Percentiles rank a stretch among this genome's conserved stretches.
These are phyloP conservation scores for Drosophila quadrilineata DNA, from an alignment of 1,140 invertebrate genomes.

Conservation along the genomic window DNA sequence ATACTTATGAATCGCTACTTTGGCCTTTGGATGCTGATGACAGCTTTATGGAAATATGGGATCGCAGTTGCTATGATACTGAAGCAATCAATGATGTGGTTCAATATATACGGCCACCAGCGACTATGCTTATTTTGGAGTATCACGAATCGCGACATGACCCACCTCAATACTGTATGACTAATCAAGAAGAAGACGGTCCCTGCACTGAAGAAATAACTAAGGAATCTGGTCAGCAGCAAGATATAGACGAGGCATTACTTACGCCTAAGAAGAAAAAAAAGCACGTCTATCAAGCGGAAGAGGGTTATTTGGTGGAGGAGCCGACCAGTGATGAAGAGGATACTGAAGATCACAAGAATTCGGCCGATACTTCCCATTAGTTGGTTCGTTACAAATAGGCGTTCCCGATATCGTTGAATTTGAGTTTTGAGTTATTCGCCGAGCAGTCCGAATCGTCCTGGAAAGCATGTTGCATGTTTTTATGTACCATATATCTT, in stretches of 20 bases:
- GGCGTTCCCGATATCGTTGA: not conserved
- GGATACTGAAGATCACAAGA: slow-evolving; percentile 16
- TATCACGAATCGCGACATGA: too few relatives aligned
- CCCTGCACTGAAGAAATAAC: not conserved
- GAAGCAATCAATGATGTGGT: not conserved
- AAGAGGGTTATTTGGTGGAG: slow-evolving; percentile 64
- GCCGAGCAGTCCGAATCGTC: too few relatives aligned
- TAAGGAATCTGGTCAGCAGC: not conserved
- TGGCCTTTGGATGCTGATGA: not conserved
- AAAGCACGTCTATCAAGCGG: slow-evolving; percentile 43
- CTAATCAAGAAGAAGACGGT: not conserved
- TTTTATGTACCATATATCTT: slow-evolving; percentile 7
- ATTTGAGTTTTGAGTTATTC: not conserved
- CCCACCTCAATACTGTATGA: too few relatives aligned
- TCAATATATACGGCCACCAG: too few relatives aligned
- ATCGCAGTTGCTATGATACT: not conserved
- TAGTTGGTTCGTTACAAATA: not conserved
- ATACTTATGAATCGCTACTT: slow-evolving; percentile 1
- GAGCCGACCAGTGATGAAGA: slow-evolving; percentile 55
- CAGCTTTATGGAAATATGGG: not conserved
- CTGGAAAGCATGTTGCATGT: too few relatives aligned
- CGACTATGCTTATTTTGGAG: too few relatives aligned
- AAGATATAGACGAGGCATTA: not conserved
- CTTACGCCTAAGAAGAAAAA: slow-evolving; percentile 14
- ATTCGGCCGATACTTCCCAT: not conserved